phyloP scores from a whole-genome alignment of 2,888 invertebrate genomes.

The Fragum sueziense region DNA sequence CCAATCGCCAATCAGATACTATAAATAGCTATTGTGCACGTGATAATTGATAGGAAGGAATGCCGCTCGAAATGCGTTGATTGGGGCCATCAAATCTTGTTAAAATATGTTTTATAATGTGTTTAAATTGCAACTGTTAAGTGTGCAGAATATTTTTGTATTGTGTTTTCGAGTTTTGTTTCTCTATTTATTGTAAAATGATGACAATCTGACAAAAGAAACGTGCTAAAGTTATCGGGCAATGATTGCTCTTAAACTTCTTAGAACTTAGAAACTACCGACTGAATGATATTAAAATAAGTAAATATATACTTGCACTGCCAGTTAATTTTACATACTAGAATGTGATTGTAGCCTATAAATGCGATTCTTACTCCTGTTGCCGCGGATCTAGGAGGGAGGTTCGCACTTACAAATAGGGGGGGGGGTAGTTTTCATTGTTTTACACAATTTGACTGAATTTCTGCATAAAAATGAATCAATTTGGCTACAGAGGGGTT shows the following conservation, averaged over 20 bases:
- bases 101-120: neutral
- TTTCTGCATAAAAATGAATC: too few relatives aligned
- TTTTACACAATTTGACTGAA: too few relatives aligned
- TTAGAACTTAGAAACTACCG: too few relatives aligned
- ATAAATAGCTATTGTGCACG: slow-evolving; percentile 12
- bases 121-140: slow-evolving; percentile 3
- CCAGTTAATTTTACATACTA: too few relatives aligned
- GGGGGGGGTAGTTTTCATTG: too few relatives aligned
- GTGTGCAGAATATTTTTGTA: neutral
- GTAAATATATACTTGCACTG: too few relatives aligned
- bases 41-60: slow-evolving; percentile 7
- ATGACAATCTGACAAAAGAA: neutral
- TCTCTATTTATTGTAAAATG: neutral
- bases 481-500: too few relatives aligned
- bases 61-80: slow-evolving; percentile 8
- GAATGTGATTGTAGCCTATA: too few relatives aligned
- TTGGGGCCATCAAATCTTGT: neutral
- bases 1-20: neutral
- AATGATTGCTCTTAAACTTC: neutral
- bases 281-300: too few relatives aligned
- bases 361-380: too few relatives aligned
- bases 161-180: neutral
- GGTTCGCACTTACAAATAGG: too few relatives aligned
- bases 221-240: neutral
- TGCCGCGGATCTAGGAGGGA: too few relatives aligned